Evolutionary conservation across 2,113 vertebrate genomes (phyloP), one percentile per base, ranked within the genome.

Genomic region (Crypturellus undulatus): DNA sequence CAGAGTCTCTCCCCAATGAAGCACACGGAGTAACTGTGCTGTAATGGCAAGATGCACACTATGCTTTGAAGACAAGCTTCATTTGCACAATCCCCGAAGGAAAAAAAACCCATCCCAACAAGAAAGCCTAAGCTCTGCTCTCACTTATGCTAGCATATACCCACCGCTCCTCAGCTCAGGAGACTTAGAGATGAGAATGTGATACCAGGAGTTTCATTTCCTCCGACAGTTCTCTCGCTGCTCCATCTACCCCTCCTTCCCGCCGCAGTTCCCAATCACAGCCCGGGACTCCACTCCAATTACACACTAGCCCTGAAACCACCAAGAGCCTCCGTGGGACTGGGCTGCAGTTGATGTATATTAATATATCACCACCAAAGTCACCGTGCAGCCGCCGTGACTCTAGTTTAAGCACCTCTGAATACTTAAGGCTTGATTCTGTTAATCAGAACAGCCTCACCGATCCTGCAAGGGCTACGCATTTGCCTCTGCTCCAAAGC

Each of bases 151-250:
- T 64, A 89, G 52, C 21, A n/a, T 81, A 90, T 60, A 85, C 47
- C n/a, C 73, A 78, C 71, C 69, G 85, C 84, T 79, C 86, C 65
- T 89, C 89, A 40, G 81, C 91, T 92, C 77, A 86, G 58, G 92
- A 85, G 91, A 91, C 68, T 72, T 90, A 83, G 30, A 95, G 88
- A 94, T 79, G 84, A 88, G 93, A 96, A 95, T 45, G 92, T 32
- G 90, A 94, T 92, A 90, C 2, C 56, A 89, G 86, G 73, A 96
- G 90, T 95, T 96, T 93, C 83, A 88, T 96, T 92, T 96, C 95
- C 93, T 94, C 91, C 92, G 81, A 85, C 87, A 77, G 76, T 83
- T 87, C 87, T 64, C 79, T 89, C 77, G 77, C 62, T 52, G 45
- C 85, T 32, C 58, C 26, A 4, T 87, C 77, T 90, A 90, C 90